A percentile compares a stretch with the other conserved stretches of the same genome.
phyloP scores from a whole-genome alignment of 1,140 invertebrate genomes.

The Meloidogyne floridensis region DNA sequence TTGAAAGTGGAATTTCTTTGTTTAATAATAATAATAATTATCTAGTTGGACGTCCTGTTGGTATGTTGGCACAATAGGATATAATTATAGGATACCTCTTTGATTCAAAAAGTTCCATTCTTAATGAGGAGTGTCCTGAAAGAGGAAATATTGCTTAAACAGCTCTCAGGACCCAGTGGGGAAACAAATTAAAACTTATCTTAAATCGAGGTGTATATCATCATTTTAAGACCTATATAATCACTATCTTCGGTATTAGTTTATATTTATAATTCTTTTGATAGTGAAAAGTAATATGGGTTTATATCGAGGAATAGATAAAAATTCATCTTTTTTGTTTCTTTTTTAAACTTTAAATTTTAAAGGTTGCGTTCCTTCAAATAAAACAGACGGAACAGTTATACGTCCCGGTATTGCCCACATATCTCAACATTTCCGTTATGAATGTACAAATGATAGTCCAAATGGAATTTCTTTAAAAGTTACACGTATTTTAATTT shows the following conservation, averaged over 20 bases:
- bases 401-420: constrained; percentile 38
- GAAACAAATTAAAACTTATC: too few species aligned
- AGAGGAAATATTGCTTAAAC: too few species aligned
- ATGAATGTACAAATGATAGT: constrained; percentile 33
- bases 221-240: too few species aligned
- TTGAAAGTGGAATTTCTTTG: constrained; percentile 19
- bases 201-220: too few species aligned
- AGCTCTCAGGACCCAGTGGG: too few species aligned
- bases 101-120: too few species aligned
- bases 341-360: neutral
- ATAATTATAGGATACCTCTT: too few species aligned
- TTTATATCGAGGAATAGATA: too few species aligned
- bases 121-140: too few species aligned
- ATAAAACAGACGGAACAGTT: constrained; percentile 35
- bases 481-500: constrained; percentile 36
- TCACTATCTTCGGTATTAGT: neutral
- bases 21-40: neutral
- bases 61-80: neutral
- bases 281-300: too few species aligned
- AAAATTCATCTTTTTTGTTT: too few species aligned
- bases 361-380: constrained; percentile 44
- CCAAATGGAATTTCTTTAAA: constrained; percentile 31
- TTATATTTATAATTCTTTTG: neutral
- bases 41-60: constrained; percentile 35
- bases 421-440: constrained; percentile 38